Evolutionary conservation across 2,113 vertebrate genomes (phyloP), one percentile per base, ranked within the genome.

Genomic region (Chaetura pelagica): DNA sequence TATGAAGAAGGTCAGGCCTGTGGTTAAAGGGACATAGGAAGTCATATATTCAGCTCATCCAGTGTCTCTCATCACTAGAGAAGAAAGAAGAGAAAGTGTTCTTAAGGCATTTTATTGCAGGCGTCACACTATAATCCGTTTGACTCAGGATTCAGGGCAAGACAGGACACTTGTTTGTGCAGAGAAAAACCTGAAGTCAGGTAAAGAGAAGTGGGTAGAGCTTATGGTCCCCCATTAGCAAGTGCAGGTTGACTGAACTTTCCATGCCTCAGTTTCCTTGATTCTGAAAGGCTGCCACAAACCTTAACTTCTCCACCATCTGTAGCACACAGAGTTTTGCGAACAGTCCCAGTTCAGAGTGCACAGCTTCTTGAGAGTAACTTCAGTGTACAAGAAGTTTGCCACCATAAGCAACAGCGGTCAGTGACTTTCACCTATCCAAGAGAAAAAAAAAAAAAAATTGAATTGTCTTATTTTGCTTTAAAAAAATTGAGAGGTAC

Each of bases 21-120:
- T 92, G 88, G 92, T 94, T 87, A 95, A 94, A 90, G 72, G 93
- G 61, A 78, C 40, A 42, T 40, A 90, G 88, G 68, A 95, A 95
- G 85, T 86, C 80, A 90, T 89, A 95, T 84, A 94, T 92, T 94
- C 77, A 87, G 49, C 49, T 84, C 1, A 22, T 44, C 48, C 72
- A 81, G n/a, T 52, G 48, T 16, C 35, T 95, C 57, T 92, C 21
- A 78, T 44, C 44, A 72, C 52, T 35, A 76, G n/a, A n/a, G 54
- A 95, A 92, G 40, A 64, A 67, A 54, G 35, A 78, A 54, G 35
- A 78, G 55, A 84, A 49, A 29, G 57, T 48, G 63, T 17, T 76
- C 9, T 80, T 84, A 74, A 0, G 0, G 82, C 44, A 21, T 74
- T 94, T 94, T 83, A 81, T 63, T 57, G 63, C n/a, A 80, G 34